Conservation (phyloP, 2,888 invertebrate species). For the Lydus trimaculatus region DNA sequence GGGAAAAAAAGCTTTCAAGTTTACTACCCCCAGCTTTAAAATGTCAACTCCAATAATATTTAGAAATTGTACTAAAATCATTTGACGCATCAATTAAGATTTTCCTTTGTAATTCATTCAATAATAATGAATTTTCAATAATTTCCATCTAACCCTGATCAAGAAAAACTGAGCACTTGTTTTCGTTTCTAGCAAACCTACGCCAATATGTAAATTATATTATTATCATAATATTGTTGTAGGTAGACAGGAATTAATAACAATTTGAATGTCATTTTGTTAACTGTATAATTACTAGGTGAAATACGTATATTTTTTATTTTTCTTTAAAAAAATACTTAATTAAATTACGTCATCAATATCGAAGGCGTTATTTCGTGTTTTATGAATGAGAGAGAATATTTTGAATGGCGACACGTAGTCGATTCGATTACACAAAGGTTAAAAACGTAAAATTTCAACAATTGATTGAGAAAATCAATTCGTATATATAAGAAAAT, state of each 20-base stretch:
- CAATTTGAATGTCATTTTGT: constrained; percentile 25
- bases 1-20: background rate
- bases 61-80: background rate
- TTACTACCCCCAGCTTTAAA: background rate
- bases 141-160: background rate
- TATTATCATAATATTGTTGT: constrained; percentile 16
- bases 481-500: too few species aligned
- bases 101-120: background rate
- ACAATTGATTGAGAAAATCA: background rate
- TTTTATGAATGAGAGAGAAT: constrained; percentile 22
- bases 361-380: constrained; percentile 20
- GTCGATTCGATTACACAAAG: constrained; percentile 20
- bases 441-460: constrained; percentile 28
- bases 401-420: constrained; percentile 18
- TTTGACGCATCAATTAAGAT: background rate
- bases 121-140: background rate
- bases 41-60: background rate
- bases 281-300: constrained; percentile 26
- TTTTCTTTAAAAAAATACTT: background rate
- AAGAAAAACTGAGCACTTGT: background rate
- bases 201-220: constrained; percentile 25
- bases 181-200: constrained; percentile 19
- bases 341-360: constrained; percentile 16
- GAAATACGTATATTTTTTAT: constrained; percentile 18
- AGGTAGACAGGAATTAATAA: constrained; percentile 21